phyloP scores from a whole-genome alignment of 2,888 invertebrate species.

The Colostygia pectinataria region DNA sequence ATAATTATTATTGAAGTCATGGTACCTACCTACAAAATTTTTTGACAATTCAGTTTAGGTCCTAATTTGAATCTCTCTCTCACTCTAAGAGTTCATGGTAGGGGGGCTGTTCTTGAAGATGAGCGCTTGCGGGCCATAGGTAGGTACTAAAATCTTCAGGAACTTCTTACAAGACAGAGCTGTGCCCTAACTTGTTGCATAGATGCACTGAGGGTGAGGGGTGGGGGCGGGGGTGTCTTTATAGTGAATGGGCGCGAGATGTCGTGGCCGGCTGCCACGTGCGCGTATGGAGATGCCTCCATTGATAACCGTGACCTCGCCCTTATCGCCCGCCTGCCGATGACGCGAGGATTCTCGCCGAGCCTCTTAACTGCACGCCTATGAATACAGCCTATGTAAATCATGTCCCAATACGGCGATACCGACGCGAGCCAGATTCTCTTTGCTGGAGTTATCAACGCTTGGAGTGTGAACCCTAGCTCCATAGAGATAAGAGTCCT shows the following conservation, averaged over 20 bases:
- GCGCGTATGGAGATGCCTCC: conserved; percentile 80
- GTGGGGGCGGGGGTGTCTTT: conserved; percentile 63
- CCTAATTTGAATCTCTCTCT: too few species aligned
- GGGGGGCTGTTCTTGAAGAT: conserved; percentile 8
- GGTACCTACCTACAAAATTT: too few species aligned
- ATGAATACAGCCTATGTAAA: conserved; percentile 17
- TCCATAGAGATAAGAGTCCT: not conserved
- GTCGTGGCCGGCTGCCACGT: conserved; percentile 77
- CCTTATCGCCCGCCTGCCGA: conserved; percentile 72
- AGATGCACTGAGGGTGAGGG: conserved; percentile 74
- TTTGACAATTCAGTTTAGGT: too few species aligned
- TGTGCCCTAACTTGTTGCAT: conserved; percentile 81
- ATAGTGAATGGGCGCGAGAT: conserved; percentile 83
- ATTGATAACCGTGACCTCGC: conserved; percentile 80
- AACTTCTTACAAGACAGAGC: conserved; percentile 70
- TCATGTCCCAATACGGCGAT: conserved; percentile 4
- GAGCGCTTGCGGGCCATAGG: conserved; percentile 39
- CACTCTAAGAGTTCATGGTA: too few species aligned
- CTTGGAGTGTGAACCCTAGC: not conserved
- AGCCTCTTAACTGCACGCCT: conserved; percentile 28
- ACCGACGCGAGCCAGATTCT: not conserved
- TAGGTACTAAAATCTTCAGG: conserved; percentile 55
- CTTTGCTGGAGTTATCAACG: not conserved
- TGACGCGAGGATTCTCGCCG: conserved; percentile 49
- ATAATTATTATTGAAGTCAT: too few species aligned